A percentile compares a stretch with the other conserved stretches of the same genome.
phyloP scores from a whole-genome alignment of 2,113 vertebrate genomes.

The Phocoena sinus region DNA sequence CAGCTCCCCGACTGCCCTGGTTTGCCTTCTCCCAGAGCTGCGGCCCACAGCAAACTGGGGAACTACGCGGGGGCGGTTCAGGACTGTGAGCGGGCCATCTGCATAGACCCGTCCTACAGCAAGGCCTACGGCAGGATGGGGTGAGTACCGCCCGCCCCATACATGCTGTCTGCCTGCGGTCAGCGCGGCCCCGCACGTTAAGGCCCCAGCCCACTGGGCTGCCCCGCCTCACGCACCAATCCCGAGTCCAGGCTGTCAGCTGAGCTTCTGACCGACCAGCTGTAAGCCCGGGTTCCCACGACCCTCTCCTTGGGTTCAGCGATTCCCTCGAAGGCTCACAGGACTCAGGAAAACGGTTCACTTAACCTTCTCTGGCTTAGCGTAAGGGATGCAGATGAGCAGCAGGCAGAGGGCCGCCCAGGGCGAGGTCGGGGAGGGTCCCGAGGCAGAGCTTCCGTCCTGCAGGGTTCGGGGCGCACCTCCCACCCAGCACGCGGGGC shows the following conservation, averaged over 20 bases:
- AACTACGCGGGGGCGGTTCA: conserved; percentile 94
- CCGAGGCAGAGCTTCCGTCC: background rate
- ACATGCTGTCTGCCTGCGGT: background rate
- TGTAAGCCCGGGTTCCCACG: fast-evolving
- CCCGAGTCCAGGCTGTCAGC: background rate
- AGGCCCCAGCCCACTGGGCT: too few species aligned
- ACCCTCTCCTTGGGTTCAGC: fast-evolving
- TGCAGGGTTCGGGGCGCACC: too few species aligned
- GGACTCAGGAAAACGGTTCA: background rate
- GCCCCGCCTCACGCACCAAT: background rate
- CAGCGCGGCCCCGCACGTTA: too few species aligned
- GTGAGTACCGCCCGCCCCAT: conserved; percentile 70
- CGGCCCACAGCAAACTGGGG: conserved; percentile 94
- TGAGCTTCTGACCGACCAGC: fast-evolving
- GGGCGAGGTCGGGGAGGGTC: background rate
- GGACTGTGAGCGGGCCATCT: conserved; percentile 94
- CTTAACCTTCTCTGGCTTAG: background rate
- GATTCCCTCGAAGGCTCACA: background rate
- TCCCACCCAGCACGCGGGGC: too few species aligned
- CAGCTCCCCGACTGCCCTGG: background rate
- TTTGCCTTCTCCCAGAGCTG: conserved; percentile 83
- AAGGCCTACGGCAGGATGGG: conserved; percentile 99
- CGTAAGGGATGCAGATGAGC: background rate
- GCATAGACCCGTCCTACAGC: conserved; percentile 95
- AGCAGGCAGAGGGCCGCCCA: background rate